phyloP scores from a whole-genome alignment of 2,797 vertebrate species.

The Taenioides sp. region DNA sequence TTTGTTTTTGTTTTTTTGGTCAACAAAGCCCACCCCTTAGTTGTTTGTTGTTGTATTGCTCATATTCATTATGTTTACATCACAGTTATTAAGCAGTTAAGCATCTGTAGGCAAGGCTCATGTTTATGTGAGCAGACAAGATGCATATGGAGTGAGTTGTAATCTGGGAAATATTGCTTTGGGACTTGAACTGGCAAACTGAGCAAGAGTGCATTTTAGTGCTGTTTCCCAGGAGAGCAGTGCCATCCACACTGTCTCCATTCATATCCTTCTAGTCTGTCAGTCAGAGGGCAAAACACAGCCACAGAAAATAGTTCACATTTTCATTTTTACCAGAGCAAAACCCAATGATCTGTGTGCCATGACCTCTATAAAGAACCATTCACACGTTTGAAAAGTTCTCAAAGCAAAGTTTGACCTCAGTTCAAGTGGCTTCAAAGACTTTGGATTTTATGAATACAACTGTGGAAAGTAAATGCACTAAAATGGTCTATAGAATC shows the following conservation, averaged over 20 bases:
- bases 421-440: not conserved
- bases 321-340: constrained; percentile 1
- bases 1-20: not conserved
- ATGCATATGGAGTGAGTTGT: constrained; percentile 29
- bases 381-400: constrained; percentile 1
- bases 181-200: constrained; percentile 28
- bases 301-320: not conserved
- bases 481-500: not conserved
- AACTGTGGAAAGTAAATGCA: not conserved
- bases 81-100: not conserved
- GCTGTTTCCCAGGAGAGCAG: constrained; percentile 15
- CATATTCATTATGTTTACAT: constrained; percentile 11
- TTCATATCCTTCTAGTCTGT: constrained; percentile 37
- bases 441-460: not conserved
- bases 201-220: constrained; percentile 2
- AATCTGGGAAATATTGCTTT: constrained; percentile 33
- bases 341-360: not conserved
- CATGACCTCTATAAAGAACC: constrained; percentile 7
- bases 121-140: constrained; percentile 33
- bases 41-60: constrained; percentile 7
- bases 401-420: constrained; percentile 13
- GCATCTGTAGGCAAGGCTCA: constrained; percentile 2
- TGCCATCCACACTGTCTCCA: constrained; percentile 29
- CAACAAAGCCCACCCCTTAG: not conserved
- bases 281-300: constrained; percentile 37